A percentile compares a stretch with the other conserved stretches of the same genome.
Conservation (phyloP, 2,113 vertebrate genomes). For the Oxyruncus cristatus region DNA sequence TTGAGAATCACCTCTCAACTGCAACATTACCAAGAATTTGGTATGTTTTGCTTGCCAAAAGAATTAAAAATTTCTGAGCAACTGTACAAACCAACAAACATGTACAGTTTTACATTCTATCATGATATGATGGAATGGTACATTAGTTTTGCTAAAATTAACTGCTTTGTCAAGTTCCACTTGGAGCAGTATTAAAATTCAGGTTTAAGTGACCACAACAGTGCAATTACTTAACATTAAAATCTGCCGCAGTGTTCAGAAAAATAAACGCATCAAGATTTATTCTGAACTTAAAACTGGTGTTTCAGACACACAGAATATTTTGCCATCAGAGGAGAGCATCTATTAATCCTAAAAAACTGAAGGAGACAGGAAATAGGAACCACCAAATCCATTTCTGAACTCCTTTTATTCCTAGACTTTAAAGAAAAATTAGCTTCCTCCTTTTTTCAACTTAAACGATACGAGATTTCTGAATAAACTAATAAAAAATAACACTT, state of each 20-base stretch:
- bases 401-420: neutral
- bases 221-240: neutral
- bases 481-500: neutral
- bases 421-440: neutral
- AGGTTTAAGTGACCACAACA: neutral
- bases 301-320: neutral
- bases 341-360: neutral
- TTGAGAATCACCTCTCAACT: neutral
- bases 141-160: neutral
- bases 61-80: neutral
- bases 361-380: neutral
- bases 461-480: neutral
- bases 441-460: neutral
- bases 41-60: neutral
- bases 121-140: neutral
- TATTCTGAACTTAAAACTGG: neutral
- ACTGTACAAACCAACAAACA: neutral
- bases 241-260: neutral
- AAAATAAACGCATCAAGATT: neutral
- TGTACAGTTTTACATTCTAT: neutral
- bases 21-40: neutral
- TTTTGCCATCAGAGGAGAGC: neutral
- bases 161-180: neutral
- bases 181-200: neutral
- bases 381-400: neutral